Evolutionary conservation across 2,113 vertebrate species (phyloP), one percentile per base, ranked within the genome.

Genomic region (Heterotilapia buettikoferi): DNA sequence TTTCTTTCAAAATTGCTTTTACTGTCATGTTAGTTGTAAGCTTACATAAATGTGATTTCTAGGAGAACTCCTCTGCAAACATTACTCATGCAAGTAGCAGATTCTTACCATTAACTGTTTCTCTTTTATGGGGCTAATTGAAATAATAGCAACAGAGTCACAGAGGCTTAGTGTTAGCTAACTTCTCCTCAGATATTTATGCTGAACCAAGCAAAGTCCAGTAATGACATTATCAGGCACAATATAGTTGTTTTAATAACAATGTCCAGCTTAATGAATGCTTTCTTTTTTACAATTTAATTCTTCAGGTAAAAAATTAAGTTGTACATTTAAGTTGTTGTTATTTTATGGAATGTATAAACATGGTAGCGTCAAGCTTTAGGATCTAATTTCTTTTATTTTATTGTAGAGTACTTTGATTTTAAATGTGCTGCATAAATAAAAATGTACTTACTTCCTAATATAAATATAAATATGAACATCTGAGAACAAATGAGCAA

Each of bases 201-300:
- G 26, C 14, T 0, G 43, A 78, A 78, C 43, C 26, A 78, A 76
- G 71, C 14, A 76, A 76, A 31, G 6, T 78, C 6, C 24, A 78
- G 16, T 50, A 78, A 50, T 29, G 14, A 29, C 43, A 29, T 47
- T 29, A 29, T 1, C 24, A 47, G 4, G 47, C 4, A 76, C 24
- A 76, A 19, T 29, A 50, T 12, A 78, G 45, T 78, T 50, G 6
- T 31, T 78, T 78, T 50, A 50, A 50, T 50, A 78, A 31, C 0
- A 0, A 50, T 0, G 4, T 50, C 14, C 24, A 47, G 13, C 21
- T 47, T 76, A 47, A 47, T 76, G 1, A 47, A 76, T 29, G 21
- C 5, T 45, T 45, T 73, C 3, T 45, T 45, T 47, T 76, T 26
- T 18, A 9, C 40, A 76, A 18, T 47, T 47, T 5, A 47, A 11